These are phyloP conservation scores for Anastatus disparis DNA, from an alignment of 1,140 invertebrate genomes.

Conservation along the genomic window DNA sequence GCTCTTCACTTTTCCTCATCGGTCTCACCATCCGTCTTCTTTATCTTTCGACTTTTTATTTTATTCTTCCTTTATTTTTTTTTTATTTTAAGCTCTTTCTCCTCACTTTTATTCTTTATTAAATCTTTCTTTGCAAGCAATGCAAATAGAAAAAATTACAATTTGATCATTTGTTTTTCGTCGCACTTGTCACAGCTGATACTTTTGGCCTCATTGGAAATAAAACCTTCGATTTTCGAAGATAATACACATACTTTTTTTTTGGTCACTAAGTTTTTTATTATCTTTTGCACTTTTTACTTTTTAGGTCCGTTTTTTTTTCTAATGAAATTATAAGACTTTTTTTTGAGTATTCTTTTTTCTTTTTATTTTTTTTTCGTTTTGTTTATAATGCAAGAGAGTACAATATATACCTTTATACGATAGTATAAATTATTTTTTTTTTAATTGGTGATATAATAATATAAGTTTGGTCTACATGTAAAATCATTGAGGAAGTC, in stretches of 20 bases:
- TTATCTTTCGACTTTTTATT: conserved; percentile 9
- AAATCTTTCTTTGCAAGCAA: too few relatives aligned
- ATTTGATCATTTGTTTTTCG: neutral
- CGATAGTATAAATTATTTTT: conserved; percentile 18
- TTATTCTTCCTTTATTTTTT: conserved; percentile 17
- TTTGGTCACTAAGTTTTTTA: too few relatives aligned
- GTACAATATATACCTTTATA: conserved; percentile 2
- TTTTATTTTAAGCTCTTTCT: neutral
- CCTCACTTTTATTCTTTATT: too few relatives aligned
- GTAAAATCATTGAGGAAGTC: conserved; percentile 33
- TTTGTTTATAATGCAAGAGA: conserved; percentile 34
- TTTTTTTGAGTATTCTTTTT: neutral
- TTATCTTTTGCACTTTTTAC: too few relatives aligned
- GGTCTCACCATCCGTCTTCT: conserved; percentile 44
- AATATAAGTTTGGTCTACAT: conserved; percentile 15
- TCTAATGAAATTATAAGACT: conserved; percentile 22
- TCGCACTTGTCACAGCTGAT: neutral
- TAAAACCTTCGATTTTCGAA: neutral
- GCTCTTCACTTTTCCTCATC: conserved; percentile 50
- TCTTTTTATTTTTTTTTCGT: neutral
- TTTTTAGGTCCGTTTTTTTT: conserved; percentile 25
- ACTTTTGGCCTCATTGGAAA: conserved; percentile 16
- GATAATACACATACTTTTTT: conserved; percentile 27
- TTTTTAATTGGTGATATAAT: too few relatives aligned
- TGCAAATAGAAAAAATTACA: too few relatives aligned